Percentiles rank a stretch among this genome's conserved stretches.
These are phyloP conservation scores for Microdon myrmicae DNA, from an alignment of 2,888 invertebrate species.

Conservation along the genomic window DNA sequence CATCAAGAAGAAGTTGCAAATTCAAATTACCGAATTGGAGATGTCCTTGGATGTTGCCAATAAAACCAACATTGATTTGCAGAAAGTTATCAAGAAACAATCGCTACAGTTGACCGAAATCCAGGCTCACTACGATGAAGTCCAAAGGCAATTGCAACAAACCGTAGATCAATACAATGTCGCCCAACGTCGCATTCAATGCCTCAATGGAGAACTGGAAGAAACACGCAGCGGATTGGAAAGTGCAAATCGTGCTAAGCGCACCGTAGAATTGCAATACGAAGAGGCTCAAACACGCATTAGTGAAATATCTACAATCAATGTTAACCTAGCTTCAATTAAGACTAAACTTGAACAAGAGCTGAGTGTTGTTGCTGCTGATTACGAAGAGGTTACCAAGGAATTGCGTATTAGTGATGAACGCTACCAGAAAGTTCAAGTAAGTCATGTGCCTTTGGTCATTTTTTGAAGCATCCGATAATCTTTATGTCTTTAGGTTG, in stretches of 20 bases:
- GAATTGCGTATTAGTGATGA: conserved; percentile 93
- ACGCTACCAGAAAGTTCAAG: conserved; percentile 91
- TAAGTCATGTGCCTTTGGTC: conserved; percentile 56
- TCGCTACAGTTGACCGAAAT: conserved; percentile 90
- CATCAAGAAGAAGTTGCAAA: conserved; percentile 99
- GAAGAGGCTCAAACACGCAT: conserved; percentile 93
- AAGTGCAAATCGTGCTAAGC: conserved; percentile 91
- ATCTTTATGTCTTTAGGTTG: conserved; percentile 70
- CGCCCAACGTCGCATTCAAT: conserved; percentile 89
- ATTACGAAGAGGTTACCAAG: conserved; percentile 98
- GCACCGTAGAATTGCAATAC: conserved; percentile 86
- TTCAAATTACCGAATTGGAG: conserved; percentile 96
- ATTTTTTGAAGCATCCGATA: neutral
- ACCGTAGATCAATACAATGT: conserved; percentile 93
- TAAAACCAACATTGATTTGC: conserved; percentile 96
- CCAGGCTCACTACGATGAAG: conserved; percentile 95
- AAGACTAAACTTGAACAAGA: conserved; percentile 97
- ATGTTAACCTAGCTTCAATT: conserved; percentile 92
- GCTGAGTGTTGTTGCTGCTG: conserved; percentile 87
- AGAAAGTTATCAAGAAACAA: conserved; percentile 98
- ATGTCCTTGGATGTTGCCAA: conserved; percentile 97
- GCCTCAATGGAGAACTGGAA: conserved; percentile 93
- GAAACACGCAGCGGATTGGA: conserved; percentile 94
- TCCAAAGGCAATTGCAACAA: conserved; percentile 94
- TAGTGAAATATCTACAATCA: conserved; percentile 93